Evolutionary conservation across 2,113 vertebrate genomes (phyloP), one percentile per base, ranked within the genome.

Genomic region (Ciconia boyciana): DNA sequence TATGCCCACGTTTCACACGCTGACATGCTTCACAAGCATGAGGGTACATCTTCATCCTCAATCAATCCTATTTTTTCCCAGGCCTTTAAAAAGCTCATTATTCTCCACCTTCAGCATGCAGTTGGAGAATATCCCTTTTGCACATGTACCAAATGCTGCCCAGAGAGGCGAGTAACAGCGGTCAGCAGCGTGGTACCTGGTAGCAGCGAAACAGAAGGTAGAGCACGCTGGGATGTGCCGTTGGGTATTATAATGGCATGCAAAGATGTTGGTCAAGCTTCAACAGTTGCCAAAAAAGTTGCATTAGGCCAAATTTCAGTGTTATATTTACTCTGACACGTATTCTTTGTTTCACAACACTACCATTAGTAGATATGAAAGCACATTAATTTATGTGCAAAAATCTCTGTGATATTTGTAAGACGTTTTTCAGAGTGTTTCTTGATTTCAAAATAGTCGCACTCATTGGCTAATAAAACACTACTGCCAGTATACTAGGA

Each of bases 1-100:
- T 44, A 0, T 29, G 7, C 15, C 34, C 15, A 14, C 0, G 0
- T 57, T 74, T 77, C 29, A 20, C 31, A 17, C 1, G 1, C 41
- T 6, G 2, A 29, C 3, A 1, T 8, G 5, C n/a, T 60, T 43
- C 44, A 22, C 7, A 6, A n/a, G 12, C 26, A 5, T 2, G 2
- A 60, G 55, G 5, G 18, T 24, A 1, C 26, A 3, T 34, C n/a
- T 65, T 64, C 48, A 22, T 68, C 36, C 62, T 92, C 85, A 78
- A 21, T 66, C 65, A 60, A 16, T 36, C 39, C 51, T 36, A 2
- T 31, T 94, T 78, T 78, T 51, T 80, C 79, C 57, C 43, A 87
- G 78, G 43, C 82, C 43, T 82, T 91, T 74, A 24, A 48, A 71
- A 66, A 5, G 5, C 6, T 79, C 17, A 6, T 8, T 79, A 19